These are phyloP conservation scores for Coelopa frigida DNA, from an alignment of 1,140 invertebrate species.

Conservation along the genomic window DNA sequence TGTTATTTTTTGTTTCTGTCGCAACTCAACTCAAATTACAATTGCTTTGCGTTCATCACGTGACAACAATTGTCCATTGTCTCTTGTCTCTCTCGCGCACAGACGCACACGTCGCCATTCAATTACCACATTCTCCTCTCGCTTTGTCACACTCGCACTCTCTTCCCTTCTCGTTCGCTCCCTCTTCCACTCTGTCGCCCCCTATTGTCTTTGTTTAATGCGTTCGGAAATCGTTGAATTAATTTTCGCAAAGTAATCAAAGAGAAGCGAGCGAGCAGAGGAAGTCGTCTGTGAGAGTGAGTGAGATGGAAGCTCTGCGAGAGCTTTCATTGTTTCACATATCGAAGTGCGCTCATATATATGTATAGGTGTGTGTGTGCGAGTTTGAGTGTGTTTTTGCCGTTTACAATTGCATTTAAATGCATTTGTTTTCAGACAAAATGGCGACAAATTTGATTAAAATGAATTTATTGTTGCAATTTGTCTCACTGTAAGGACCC, in stretches of 20 bases:
- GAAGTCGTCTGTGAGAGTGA: not conserved
- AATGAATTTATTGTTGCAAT: constrained; percentile 11
- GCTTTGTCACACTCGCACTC: not conserved
- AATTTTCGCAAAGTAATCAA: constrained; percentile 4
- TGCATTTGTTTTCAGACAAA: constrained; percentile 10
- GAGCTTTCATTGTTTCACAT: no score
- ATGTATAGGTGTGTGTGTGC: not conserved
- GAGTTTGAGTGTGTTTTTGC: not conserved
- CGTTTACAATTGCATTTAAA: constrained; percentile 7
- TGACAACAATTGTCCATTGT: no score
- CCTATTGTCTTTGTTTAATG: not conserved
- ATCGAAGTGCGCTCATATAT: not conserved
- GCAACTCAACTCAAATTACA: no score
- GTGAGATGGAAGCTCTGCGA: not conserved
- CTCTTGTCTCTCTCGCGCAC: no score
- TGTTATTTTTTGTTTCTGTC: no score
- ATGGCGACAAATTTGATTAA: constrained; percentile 9
- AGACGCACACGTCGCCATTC: no score
- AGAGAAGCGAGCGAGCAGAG: no score
- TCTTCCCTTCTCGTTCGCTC: not conserved
- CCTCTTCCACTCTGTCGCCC: not conserved
- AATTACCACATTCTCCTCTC: not conserved
- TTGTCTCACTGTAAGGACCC: no score
- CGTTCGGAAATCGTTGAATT: constrained; percentile 4
- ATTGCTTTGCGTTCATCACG: no score